Percentiles rank a stretch among this genome's conserved stretches.
Conservation (phyloP, 2,888 invertebrate genomes). For the Drosophila barbarae region DNA sequence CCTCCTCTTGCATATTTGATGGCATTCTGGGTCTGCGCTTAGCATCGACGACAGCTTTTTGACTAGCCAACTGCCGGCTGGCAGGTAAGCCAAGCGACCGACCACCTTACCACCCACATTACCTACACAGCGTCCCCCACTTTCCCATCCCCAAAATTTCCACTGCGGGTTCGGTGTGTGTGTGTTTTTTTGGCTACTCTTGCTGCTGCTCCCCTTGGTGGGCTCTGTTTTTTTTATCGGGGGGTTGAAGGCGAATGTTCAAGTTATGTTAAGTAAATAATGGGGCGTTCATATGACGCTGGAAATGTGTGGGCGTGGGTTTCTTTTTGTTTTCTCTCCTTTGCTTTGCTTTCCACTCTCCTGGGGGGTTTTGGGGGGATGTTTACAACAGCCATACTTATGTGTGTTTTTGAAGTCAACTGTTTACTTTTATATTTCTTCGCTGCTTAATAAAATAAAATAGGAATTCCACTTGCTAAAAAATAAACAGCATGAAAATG, state of each 20-base stretch:
- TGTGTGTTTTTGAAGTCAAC: conserved; percentile 59
- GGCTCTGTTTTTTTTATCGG: conserved; percentile 11
- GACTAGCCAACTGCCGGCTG: conserved; percentile 61
- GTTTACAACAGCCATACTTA: conserved; percentile 25
- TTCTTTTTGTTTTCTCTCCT: conserved; percentile 13
- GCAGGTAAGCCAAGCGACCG: conserved; percentile 62
- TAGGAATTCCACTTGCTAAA: conserved; percentile 53
- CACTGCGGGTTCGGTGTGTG: conserved; percentile 34
- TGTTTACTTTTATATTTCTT: conserved; percentile 68
- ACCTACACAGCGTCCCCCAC: background rate
- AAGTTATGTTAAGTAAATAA: conserved; percentile 76
- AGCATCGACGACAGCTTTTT: conserved; percentile 72
- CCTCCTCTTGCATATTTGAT: conserved; percentile 68
- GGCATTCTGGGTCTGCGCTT: conserved; percentile 63
- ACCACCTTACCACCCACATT: conserved; percentile 11
- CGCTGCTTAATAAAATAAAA: conserved; percentile 71
- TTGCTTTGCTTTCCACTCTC: background rate
- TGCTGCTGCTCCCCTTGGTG: conserved; percentile 28
- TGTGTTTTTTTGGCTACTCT: conserved; percentile 47
- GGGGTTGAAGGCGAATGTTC: conserved; percentile 58
- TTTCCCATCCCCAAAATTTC: conserved; percentile 7
- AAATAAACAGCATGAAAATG: conserved; percentile 24
- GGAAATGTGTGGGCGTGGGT: conserved; percentile 35
- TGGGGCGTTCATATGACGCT: conserved; percentile 73
- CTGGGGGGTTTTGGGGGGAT: conserved; percentile 24